Evolutionary conservation across 2,888 invertebrate species (phyloP).

Genomic region (Cerastoderma edule): DNA sequence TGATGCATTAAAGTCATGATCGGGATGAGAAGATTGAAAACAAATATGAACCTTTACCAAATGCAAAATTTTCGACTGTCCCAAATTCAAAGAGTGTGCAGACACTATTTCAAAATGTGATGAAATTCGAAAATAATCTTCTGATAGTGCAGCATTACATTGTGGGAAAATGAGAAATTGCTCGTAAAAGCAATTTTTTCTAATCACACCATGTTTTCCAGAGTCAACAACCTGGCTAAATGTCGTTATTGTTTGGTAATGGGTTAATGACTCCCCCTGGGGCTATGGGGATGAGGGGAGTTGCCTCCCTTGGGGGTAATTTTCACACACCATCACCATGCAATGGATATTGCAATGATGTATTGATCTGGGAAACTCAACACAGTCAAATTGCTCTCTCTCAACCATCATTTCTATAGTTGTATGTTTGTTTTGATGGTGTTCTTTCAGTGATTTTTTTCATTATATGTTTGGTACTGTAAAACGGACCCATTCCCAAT

Average conservation of each 20-base stretch:
- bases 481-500: too few species aligned
- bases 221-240: not conserved
- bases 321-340: not conserved
- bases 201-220: not conserved
- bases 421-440: too few species aligned
- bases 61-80: not conserved
- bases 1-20: too few species aligned
- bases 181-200: not conserved
- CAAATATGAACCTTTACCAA: too few species aligned
- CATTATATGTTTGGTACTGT: too few species aligned
- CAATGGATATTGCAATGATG: not conserved
- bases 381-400: not conserved
- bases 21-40: too few species aligned
- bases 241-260: not conserved
- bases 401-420: not conserved
- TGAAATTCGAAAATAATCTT: too few species aligned
- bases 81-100: too few species aligned
- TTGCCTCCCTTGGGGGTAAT: too few species aligned
- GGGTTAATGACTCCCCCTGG: not conserved
- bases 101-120: too few species aligned
- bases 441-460: too few species aligned
- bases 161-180: conserved; percentile 1
- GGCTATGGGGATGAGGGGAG: too few species aligned
- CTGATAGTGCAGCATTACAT: not conserved
- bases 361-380: not conserved